Evolutionary conservation across 2,888 invertebrate genomes (phyloP), one percentile per base, ranked within the genome.

Genomic region (Fragum fragum): DNA sequence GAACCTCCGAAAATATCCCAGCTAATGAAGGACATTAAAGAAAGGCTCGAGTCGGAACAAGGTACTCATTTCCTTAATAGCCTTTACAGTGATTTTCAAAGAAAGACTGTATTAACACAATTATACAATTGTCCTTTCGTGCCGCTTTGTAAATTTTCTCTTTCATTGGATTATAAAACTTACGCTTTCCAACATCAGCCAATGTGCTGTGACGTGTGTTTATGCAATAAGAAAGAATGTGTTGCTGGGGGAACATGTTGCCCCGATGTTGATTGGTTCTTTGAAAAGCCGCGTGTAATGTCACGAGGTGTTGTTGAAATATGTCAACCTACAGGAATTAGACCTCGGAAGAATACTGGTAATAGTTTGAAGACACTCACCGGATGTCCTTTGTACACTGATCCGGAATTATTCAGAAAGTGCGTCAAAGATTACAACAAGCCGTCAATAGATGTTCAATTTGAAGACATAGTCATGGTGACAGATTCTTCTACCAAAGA

Each of bases 251-350:
- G 55, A 21, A 55, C 18, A 2, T 71, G 71, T 55, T 71, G 71
- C 23, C 71, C 71, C 6, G 71, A 55, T 42, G 42, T 42, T 21
- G 18, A 28, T 14, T 66, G 66, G 66, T 66, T 66, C 36, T 39
- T 42, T 1, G 11, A 21, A 2, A 66, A 66, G 14, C 71, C 71
- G 21, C 18, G 26, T 14, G 32, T 26, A 0, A 16, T 71, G 11
- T 29, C 21, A 1, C 32, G 9, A n/a, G 36, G 21, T 29, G 26
- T 36, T 9, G 29, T 55, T 5, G 7, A 55, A 32, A 29, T 3
- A 23, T 71, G 53, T 14, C 11, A 42, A 23, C 66, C 66, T 3
- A 21, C 39, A 26, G 42, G 29, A 61, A 32, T 61, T 6, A 42
- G 66, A 21, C n/a, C 16, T 36, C 1, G 21, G 16, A 42, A 23